Evolutionary conservation across 2,797 vertebrate genomes (phyloP).

Genomic region (Gadopsis marmoratus): DNA sequence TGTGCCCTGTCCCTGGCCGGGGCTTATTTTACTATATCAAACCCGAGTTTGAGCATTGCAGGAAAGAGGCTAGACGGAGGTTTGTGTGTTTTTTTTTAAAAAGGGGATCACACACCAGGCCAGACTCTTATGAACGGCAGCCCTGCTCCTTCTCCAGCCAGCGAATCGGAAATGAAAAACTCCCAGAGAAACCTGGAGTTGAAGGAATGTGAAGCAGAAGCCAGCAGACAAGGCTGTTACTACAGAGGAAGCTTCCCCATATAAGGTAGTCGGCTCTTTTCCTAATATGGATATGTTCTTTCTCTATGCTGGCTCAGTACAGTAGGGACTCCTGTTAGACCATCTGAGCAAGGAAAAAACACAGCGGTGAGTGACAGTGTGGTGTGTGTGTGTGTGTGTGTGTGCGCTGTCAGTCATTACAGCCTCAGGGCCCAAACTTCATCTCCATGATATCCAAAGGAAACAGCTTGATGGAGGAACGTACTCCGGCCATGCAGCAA

Average conservation of each 20-base stretch:
- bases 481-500: conserved; percentile 48
- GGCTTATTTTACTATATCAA: conserved; percentile 90
- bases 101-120: conserved; percentile 92
- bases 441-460: conserved; percentile 69
- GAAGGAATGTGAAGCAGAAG: conserved; percentile 90
- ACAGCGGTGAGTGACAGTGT: conserved; percentile 59
- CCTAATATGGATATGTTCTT: conserved; percentile 84
- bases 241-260: conserved; percentile 93
- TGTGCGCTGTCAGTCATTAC: conserved; percentile 51
- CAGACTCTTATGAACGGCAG: conserved; percentile 92
- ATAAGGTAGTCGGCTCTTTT: conserved; percentile 89
- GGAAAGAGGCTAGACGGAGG: conserved; percentile 95
- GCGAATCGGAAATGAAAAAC: conserved; percentile 97
- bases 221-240: conserved; percentile 93
- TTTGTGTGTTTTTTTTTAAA: conserved; percentile 92
- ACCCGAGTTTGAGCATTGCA: conserved; percentile 89
- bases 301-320: conserved; percentile 74
- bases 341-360: conserved; percentile 53
- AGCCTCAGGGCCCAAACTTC: conserved; percentile 55
- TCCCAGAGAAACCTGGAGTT: conserved; percentile 89
- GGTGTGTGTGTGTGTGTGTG: conserved; percentile 36
- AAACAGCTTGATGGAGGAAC: conserved; percentile 72
- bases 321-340: conserved; percentile 73
- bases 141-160: conserved; percentile 89
- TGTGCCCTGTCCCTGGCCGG: conserved; percentile 86